Base-by-base conservation (phyloP, 2,888 invertebrate genomes). In the Poecilus cupreus region DNA sequence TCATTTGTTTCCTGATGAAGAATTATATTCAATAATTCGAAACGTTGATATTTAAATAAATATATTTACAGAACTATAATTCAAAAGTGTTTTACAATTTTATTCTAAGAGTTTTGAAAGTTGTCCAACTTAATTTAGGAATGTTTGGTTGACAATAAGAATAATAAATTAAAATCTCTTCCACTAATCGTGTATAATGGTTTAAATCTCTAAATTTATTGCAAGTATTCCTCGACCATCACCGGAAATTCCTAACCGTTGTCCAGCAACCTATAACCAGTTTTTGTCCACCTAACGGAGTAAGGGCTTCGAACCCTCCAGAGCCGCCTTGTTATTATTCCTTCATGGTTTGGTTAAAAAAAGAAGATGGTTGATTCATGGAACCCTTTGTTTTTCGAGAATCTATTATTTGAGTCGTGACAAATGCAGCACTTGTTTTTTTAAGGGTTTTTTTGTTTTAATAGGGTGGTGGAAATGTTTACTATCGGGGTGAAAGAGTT, bases 321-420 rank as follows among this genome's bases (percentile, higher is more conserved):
- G 54, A 10, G 16, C 60, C 78, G 78, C 78, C 64, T 24, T 78
- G 78, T 78, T 60, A 78, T 78, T 78, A 78, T 78, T 78, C 77
- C 32, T 57, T 32, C 39, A 76, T 51, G 18, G 32, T 24, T 16
- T 24, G 13, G n/a, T 8, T 46, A 46, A 64, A 60, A 78, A 78
- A 60, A 64, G n/a, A 46, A 39, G 57, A 60, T 43, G 24, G 64
- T 16, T 78, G 78, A 78, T 60, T 60, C 78, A 78, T 43, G 26
- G 60, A 32, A 16, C 37, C 64, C 78, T 78, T 78, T 78, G 78
- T 78, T 60, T 78, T 78, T 54, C 16, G 11, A 78, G 78, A 78
- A 78, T 78, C 64, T 78, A 78, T 78, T 78, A 78, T 78, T 78
- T 78, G 78, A 11, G n/a, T 32, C 54, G 37, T 68, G 64, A 68